Base-by-base conservation (phyloP, 2,888 invertebrate species). In the Epicampocera succincta region DNA sequence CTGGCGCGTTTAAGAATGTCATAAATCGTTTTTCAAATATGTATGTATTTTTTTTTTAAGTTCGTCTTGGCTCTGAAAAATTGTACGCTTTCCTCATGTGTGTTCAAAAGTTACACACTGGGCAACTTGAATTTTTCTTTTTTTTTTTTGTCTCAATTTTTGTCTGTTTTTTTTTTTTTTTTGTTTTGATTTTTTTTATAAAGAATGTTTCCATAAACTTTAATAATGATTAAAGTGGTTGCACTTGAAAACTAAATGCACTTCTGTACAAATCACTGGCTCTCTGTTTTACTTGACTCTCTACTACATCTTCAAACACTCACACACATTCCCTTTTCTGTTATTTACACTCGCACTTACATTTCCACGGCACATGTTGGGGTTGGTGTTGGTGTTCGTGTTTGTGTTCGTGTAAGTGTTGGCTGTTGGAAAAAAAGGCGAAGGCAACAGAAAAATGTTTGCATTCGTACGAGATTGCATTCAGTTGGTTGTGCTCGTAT, bases 231-330 rank as follows among this genome's bases (percentile, higher is more conserved):
- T 65, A 66, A 82, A 82, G 82, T 82, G 82, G 74, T 82, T 82
- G 78, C 82, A 71, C 82, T 82, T 82, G 82, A 82, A 82, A 76
- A 82, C 74, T 78, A 82, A 82, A 82, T 82, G 71, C 82, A 60
- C 78, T 73, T 60, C 66, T 63, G 56, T 52, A 54, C 61, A 71
- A 63, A 71, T 65, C 77, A 77, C 71, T 77, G 69, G 56, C 4
- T 77, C 50, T 38, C 54, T 71, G 52, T 12, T 77, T 33, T 63
- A 42, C 46, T 63, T 56, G 48, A 63, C 56, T 38, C 21, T 65
- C 46, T 29, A 6, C 38, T n/a, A 46, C 48, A 50, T 50, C 40
- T 48, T 0, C 52, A 42, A 66, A 15, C 42, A 54, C 66, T 46
- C 1, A 33, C 33, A 44, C 44, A 25, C 60, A 44, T 33, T 15